Evolutionary conservation across 2,888 invertebrate genomes (phyloP), one percentile per base, ranked within the genome.

Genomic region (Crocallis elinguaria): DNA sequence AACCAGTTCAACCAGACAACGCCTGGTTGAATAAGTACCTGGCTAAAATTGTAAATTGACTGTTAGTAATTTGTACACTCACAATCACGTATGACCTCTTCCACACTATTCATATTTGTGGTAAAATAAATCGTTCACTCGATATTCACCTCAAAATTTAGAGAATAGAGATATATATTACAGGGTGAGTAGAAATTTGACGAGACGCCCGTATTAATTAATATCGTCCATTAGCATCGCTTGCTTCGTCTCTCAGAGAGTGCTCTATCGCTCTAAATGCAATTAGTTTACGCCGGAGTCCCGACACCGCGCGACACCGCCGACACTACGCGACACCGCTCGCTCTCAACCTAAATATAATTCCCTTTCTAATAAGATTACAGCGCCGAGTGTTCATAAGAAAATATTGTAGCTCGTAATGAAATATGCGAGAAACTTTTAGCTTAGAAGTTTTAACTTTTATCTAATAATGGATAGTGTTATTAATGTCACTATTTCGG

Each of bases 181-280:
- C n/a, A n/a, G 6, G 66, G 75, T 69, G 71, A 77, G 77, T 74
- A 74, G 77, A 83, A 84, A 83, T 86, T 84, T 85, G 86, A 85
- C 78, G 84, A 86, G 84, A 84, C 77, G 82, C 79, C 77, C 71
- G 80, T 79, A 83, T 86, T 89, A 89, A 89, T 89, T 86, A 89
- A 87, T 86, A 86, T 82, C 83, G 83, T 87, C 89, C 88, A 89
- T 89, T 89, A 88, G 86, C 85, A 82, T 80, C 88, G 83, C 86
- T 84, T 81, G 84, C 83, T 80, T 71, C 76, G 79, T 77, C 79
- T 77, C 76, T 71, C 49, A 32, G 73, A 73, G 76, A 77, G 70
- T 74, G 78, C 82, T 86, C 84, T 82, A 84, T 83, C 81, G 83
- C 77, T 79, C 74, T 81, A 84, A 88, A 88, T 83, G 86, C 86